Evolutionary conservation across 2,888 invertebrate species (phyloP).

Genomic region (Mesorhabditis belari): DNA sequence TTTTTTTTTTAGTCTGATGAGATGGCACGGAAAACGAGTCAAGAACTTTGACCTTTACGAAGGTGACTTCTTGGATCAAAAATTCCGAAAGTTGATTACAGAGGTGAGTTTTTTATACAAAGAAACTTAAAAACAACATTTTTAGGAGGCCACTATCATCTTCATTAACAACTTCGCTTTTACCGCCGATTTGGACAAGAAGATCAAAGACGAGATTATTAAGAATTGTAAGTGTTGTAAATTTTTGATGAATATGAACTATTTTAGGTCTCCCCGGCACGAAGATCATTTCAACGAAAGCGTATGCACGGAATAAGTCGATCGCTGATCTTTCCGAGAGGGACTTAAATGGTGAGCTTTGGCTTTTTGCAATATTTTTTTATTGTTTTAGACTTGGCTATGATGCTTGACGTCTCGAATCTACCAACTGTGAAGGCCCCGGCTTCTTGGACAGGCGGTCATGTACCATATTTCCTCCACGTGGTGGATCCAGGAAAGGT

Average conservation of each 20-base stretch:
- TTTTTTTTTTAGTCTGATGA: slow-evolving; percentile 78
- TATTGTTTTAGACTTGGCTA: slow-evolving; percentile 73
- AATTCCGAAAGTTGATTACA: slow-evolving; percentile 86
- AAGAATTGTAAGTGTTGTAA: slow-evolving; percentile 55
- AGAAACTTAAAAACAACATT: neutral
- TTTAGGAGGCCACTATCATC: slow-evolving; percentile 65
- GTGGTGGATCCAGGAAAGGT: slow-evolving; percentile 88
- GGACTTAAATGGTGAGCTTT: slow-evolving; percentile 73
- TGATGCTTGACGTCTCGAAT: slow-evolving; percentile 95
- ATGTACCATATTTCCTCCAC: slow-evolving; percentile 96
- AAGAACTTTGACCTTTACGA: slow-evolving; percentile 62
- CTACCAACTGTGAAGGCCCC: slow-evolving; percentile 88
- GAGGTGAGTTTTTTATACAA: slow-evolving; percentile 60
- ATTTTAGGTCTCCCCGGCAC: slow-evolving; percentile 68
- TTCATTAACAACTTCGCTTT: slow-evolving; percentile 99
- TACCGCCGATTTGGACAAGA: slow-evolving; percentile 89
- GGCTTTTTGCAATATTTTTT: neutral
- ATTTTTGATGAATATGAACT: no score
- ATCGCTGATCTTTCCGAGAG: slow-evolving; percentile 87
- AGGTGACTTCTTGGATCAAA: slow-evolving; percentile 86
- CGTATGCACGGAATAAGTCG: slow-evolving; percentile 91
- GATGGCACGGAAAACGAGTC: slow-evolving; percentile 91
- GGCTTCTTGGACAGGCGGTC: slow-evolving; percentile 98
- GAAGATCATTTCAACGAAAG: slow-evolving; percentile 93
- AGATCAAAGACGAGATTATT: slow-evolving; percentile 56